Evolutionary conservation across 2,888 invertebrate genomes (phyloP).

Genomic region (Corbicula japonica): DNA sequence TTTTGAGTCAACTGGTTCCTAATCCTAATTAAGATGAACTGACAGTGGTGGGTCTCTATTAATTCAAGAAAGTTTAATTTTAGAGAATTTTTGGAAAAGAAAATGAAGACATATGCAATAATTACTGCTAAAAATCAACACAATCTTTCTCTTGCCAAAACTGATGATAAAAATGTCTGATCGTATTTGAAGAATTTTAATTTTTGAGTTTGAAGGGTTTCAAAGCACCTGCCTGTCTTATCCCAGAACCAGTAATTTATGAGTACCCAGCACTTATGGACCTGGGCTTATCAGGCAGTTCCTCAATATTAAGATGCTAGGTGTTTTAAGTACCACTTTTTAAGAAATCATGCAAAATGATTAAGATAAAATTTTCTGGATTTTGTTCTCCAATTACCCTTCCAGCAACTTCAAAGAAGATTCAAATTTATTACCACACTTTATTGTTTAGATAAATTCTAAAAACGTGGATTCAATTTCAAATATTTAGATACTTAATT

Average conservation of each 20-base stretch:
- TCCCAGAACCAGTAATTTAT: constrained; percentile 29
- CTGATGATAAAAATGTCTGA: no score
- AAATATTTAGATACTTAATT: constrained; percentile 42
- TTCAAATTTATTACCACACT: constrained; percentile 38
- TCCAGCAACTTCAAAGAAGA: constrained; percentile 49
- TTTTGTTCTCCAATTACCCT: constrained; percentile 37
- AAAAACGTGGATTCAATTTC: constrained; percentile 52
- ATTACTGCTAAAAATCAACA: no score
- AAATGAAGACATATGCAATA: no score
- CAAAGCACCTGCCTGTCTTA: constrained; percentile 38
- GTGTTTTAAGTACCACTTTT: constrained; percentile 31
- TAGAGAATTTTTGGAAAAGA: no score
- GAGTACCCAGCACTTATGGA: constrained; percentile 23
- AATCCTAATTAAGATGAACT: no score
- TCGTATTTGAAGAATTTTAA: constrained; percentile 19
- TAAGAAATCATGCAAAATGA: constrained; percentile 32
- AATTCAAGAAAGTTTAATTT: no score
- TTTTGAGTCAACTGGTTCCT: no score
- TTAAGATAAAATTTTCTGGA: constrained; percentile 35
- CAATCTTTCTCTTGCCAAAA: no score
- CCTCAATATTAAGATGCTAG: constrained; percentile 24
- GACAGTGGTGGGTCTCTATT: no score
- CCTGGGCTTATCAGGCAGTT: constrained; percentile 15
- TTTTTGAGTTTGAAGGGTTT: constrained; percentile 13
- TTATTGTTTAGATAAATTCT: constrained; percentile 47